Base-by-base conservation (phyloP, 2,113 vertebrate genomes). In the Anolis sagrei region DNA sequence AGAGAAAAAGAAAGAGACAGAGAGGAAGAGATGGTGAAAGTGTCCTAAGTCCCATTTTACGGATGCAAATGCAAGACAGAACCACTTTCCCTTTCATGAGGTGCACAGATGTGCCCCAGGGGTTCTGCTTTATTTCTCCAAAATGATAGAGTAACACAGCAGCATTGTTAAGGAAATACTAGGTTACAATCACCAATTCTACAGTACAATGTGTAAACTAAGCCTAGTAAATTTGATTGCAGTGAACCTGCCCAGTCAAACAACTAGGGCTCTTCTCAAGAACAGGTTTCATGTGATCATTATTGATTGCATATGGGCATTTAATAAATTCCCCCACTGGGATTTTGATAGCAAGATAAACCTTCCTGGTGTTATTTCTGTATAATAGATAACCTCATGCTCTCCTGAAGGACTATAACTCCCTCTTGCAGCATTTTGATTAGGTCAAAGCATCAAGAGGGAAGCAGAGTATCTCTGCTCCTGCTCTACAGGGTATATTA, bases 221-320 rank as follows among this genome's bases (percentile, higher is more conserved):
- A 81, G 92, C 9, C 86, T 89, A 58, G 1, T 19, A 44, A 36
- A 64, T 13, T 87, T 89, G 86, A 80, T 76, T 79, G 87, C 92
- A 25, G 0, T 0, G 80, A 80, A 29, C 74, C 51, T 78, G 34
- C 16, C 64, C 64, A 44, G 82, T 69, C 51, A 72, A 19, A 81
- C 82, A 54, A 76, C 90, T 84, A 29, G 27, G 34, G 25, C 61
- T 32, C 0, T 18, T 76, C 48, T 54, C 79, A 88, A 89, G 88
- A 88, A 82, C 32, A 72, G 78, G 51, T 76, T 91, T 82, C 5
- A 83, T 77, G 89, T 86, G 89, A 87, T 82, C 85, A 89, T 82
- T 87, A 86, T 61, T 90, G 85, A 93, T 81, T 92, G 79, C 83
- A 89, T 90, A 77, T n/a, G 81, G 79, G 88, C 89, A 82, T 89